A percentile compares a stretch with the other conserved stretches of the same genome.
Conservation (phyloP, 2,888 invertebrate genomes). For the Lasioglossum vierecki region DNA sequence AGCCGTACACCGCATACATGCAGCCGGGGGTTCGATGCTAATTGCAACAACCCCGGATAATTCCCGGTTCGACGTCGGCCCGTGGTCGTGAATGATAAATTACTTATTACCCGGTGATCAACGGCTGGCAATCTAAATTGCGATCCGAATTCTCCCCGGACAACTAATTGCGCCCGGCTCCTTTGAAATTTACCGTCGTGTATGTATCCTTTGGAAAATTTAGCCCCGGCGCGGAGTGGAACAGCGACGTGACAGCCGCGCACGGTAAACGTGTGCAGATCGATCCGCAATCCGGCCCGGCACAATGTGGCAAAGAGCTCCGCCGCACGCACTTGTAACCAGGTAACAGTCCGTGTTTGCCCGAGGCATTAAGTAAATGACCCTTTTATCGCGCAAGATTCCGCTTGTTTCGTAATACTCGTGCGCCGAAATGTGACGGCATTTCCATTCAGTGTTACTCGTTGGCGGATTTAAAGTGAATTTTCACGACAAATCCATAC, state of each 20-base stretch:
- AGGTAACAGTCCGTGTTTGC: neutral
- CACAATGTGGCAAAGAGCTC: slow-evolving; percentile 8
- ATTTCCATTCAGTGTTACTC: neutral
- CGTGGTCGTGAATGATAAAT: slow-evolving; percentile 49
- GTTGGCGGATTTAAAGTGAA: neutral
- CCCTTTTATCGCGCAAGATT: slow-evolving; percentile 8
- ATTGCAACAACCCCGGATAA: slow-evolving; percentile 36
- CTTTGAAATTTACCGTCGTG: slow-evolving; percentile 48
- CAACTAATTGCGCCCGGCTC: slow-evolving; percentile 44
- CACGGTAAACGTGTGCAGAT: neutral
- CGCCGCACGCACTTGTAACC: neutral
- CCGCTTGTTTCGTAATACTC: neutral
- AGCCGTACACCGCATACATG: neutral
- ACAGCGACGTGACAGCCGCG: slow-evolving; percentile 19
- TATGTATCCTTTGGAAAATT: slow-evolving; percentile 47
- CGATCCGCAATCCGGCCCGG: slow-evolving; percentile 15
- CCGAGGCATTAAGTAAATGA: slow-evolving; percentile 5
- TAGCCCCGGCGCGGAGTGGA: neutral
- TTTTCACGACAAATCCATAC: neutral
- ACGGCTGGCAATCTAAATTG: slow-evolving; percentile 43
- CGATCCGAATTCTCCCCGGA: slow-evolving; percentile 36
- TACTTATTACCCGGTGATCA: slow-evolving; percentile 44
- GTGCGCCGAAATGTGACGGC: neutral
- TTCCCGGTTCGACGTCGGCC: slow-evolving; percentile 11
- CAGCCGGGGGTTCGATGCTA: neutral